Evolutionary conservation across 2,797 vertebrate genomes (phyloP).

Genomic region (Amazonetta brasiliensis): DNA sequence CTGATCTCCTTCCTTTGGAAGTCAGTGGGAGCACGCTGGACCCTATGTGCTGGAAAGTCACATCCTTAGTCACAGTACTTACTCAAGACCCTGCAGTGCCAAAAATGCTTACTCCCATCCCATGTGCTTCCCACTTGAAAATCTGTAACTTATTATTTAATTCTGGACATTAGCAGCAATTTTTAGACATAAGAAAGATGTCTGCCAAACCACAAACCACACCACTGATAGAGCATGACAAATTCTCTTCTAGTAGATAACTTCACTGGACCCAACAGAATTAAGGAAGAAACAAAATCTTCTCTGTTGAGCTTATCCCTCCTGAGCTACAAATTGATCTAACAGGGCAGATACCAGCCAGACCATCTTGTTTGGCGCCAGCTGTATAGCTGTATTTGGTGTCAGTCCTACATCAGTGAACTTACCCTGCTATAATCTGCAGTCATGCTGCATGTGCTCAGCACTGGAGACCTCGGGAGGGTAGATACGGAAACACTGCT

Average conservation of each 20-base stretch:
- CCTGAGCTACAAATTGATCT: fast-evolving
- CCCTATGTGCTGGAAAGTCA: not conserved
- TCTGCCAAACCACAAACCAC: not conserved
- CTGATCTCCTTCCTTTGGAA: not conserved
- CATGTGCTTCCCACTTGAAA: not conserved
- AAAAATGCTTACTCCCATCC: not conserved
- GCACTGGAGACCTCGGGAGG: constrained; percentile 69
- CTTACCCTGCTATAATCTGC: constrained; percentile 82
- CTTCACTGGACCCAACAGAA: not conserved
- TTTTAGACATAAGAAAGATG: not conserved
- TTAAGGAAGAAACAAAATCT: not conserved
- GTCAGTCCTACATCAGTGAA: not conserved
- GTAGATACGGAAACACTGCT: constrained; percentile 49
- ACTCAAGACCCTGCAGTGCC: not conserved
- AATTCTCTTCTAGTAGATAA: not conserved
- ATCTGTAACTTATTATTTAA: not conserved
- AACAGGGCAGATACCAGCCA: not conserved
- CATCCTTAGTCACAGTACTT: not conserved
- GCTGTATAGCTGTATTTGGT: not conserved
- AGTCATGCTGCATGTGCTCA: constrained; percentile 66
- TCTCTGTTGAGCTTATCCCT: not conserved
- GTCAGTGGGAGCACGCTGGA: not conserved
- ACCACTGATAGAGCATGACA: fast-evolving
- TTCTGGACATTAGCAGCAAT: not conserved
- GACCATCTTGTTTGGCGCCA: fast-evolving